Percentiles rank a stretch among this genome's conserved stretches.
Conservation (phyloP, 2,888 invertebrate species). For the Melitaea athalia region DNA sequence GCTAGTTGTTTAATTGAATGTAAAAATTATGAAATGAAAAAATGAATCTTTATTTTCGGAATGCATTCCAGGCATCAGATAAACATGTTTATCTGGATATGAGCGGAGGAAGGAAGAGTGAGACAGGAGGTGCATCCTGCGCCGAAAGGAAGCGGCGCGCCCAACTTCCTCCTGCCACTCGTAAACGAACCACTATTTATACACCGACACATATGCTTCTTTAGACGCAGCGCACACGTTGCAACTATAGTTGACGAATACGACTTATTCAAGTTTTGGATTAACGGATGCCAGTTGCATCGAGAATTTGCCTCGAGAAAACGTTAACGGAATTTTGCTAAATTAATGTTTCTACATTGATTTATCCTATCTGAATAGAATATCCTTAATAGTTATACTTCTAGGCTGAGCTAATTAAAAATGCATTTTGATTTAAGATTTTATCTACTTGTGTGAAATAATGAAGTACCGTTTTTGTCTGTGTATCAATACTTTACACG, state of each 20-base stretch:
- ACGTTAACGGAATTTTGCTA: too few relatives aligned
- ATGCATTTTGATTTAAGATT: too few relatives aligned
- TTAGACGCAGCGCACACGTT: not conserved
- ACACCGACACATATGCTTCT: conserved; percentile 13
- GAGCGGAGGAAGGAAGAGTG: conserved; percentile 57
- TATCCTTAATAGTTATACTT: too few relatives aligned
- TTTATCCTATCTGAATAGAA: too few relatives aligned
- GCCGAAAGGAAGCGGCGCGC: conserved; percentile 44
- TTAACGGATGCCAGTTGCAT: not conserved
- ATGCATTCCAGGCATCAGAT: conserved; percentile 32
- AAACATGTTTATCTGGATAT: conserved; percentile 34
- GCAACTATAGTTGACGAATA: too few relatives aligned
- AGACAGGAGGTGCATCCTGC: conserved; percentile 51
- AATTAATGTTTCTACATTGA: too few relatives aligned
- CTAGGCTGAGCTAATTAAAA: too few relatives aligned
- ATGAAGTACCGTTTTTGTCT: too few relatives aligned
- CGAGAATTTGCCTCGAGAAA: too few relatives aligned
- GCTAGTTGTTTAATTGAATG: not conserved
- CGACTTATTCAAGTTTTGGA: too few relatives aligned
- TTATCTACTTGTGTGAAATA: too few relatives aligned
- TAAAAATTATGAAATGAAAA: conserved; percentile 24
- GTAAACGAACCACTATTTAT: conserved; percentile 43
- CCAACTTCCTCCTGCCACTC: conserved; percentile 40
- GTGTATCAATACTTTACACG: too few relatives aligned
- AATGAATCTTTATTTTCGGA: conserved; percentile 33